Base-by-base conservation (phyloP, 2,113 vertebrate genomes). In the Actinemys pallida region DNA sequence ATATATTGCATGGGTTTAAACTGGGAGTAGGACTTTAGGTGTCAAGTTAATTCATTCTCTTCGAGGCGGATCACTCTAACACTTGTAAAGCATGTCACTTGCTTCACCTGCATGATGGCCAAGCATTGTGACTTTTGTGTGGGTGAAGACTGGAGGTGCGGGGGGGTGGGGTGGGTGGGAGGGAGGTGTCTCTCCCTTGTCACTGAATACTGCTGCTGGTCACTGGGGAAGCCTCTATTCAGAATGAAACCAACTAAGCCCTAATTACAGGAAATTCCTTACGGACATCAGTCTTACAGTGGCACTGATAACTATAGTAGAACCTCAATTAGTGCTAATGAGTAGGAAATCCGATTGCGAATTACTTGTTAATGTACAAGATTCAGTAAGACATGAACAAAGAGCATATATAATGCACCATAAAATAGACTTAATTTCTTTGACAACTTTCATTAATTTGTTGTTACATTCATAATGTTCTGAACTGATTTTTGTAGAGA, bases 21-120 rank as follows among this genome's bases (percentile, higher is more conserved):
- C 57, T 56, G 53, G 13, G 4, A 10, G 14, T 10, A 20, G 8
- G 65, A n/a, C 91, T 83, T 6, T 13, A 39, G 20, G 7, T 86
- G 6, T 42, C 24, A 42, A 42, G 79, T 65, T 4, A 1, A 0
- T 0, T 1, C 78, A 27, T 62, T 86, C 85, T 16, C 20, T 81
- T 76, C 4, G 56, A 25, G 14, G 76, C 50, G 62, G 20, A 45
- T 3, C 27, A n/a, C 29, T 20, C 62, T 49, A 10, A 6, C 22
- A 1, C 3, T 35, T 82, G 27, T 20, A 14, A 2, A 6, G 45
- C 24, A 4, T 49, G 35, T 69, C 35, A n/a, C 35, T 19, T n/a
- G 29, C 62, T 31, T 69, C 7, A 10, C 10, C 17, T 72, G 78
- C 29, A 56, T 4, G 8, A 8, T 27, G 2, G 49, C 50, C 13